Evolutionary conservation across 1,140 invertebrate genomes (phyloP).

Genomic region (Drosophila mayri): DNA sequence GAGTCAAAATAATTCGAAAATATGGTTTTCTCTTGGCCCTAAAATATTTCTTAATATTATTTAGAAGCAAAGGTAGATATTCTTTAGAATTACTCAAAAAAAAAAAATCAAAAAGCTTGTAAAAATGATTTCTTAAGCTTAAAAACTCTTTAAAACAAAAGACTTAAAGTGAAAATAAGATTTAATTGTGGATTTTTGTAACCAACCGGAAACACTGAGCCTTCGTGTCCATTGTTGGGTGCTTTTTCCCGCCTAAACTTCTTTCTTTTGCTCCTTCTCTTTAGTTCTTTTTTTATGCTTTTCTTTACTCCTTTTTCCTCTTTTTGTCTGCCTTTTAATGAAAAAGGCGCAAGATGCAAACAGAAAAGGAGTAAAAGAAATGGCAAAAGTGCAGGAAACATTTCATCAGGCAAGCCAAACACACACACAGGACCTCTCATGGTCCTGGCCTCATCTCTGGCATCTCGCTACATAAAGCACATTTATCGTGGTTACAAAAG

Average conservation of each 20-base stretch:
- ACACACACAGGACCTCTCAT: constrained; percentile 9
- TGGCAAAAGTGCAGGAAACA: constrained; percentile 78
- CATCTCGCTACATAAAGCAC: constrained; percentile 78
- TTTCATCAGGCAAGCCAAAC: constrained; percentile 66
- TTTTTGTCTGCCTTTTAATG: constrained; percentile 43
- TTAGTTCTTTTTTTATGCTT: too few relatives aligned
- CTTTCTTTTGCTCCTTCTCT: constrained; percentile 1
- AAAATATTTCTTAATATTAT: not conserved
- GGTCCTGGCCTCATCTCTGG: not conserved
- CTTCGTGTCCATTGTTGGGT: constrained; percentile 21
- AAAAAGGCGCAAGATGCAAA: constrained; percentile 65
- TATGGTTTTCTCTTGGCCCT: not conserved
- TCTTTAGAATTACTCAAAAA: too few relatives aligned
- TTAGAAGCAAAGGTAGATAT: too few relatives aligned
- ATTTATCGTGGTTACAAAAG: constrained; percentile 83
- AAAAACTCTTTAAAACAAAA: not conserved
- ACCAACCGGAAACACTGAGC: not conserved
- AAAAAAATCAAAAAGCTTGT: too few relatives aligned
- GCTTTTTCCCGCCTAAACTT: constrained; percentile 19
- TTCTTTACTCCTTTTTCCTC: constrained; percentile 16
- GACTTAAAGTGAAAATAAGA: not conserved
- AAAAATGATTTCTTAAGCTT: too few relatives aligned
- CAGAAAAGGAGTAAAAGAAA: constrained; percentile 35
- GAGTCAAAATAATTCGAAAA: too few relatives aligned
- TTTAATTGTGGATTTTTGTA: constrained; percentile 4